Evolutionary conservation across 2,113 vertebrate genomes (phyloP).

Genomic region (Ailurus styani): DNA sequence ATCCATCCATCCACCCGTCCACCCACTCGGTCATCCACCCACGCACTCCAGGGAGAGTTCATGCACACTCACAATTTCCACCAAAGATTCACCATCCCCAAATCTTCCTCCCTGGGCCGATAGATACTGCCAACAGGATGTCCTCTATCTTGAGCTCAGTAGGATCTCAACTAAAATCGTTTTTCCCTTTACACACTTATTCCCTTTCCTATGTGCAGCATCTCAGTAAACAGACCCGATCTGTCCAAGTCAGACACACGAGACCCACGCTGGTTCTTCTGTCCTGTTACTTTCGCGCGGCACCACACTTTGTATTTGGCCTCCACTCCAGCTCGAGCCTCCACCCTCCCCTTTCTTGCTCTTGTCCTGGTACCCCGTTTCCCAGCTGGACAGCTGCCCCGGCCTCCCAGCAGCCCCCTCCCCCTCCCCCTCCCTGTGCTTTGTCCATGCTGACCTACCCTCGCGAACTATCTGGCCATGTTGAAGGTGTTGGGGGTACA

Average conservation of each 20-base stretch:
- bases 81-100: not conserved
- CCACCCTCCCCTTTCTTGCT: not conserved
- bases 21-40: not conserved
- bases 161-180: not conserved
- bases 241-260: not conserved
- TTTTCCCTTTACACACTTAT: not conserved
- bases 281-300: fast-evolving
- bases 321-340: not conserved
- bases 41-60: not conserved
- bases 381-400: not conserved
- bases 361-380: not conserved
- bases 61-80: not conserved
- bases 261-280: not conserved
- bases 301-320: fast-evolving
- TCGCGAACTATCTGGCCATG: not conserved
- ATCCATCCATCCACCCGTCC: too few relatives aligned
- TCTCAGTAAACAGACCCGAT: not conserved
- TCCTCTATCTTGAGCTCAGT: not conserved
- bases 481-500: not conserved
- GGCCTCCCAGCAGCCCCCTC: not conserved
- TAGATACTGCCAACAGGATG: not conserved
- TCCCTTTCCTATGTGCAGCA: not conserved
- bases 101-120: not conserved
- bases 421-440: not conserved
- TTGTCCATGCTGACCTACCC: not conserved